phyloP scores from a whole-genome alignment of 2,888 invertebrate genomes.

The Andrena bucephala region DNA sequence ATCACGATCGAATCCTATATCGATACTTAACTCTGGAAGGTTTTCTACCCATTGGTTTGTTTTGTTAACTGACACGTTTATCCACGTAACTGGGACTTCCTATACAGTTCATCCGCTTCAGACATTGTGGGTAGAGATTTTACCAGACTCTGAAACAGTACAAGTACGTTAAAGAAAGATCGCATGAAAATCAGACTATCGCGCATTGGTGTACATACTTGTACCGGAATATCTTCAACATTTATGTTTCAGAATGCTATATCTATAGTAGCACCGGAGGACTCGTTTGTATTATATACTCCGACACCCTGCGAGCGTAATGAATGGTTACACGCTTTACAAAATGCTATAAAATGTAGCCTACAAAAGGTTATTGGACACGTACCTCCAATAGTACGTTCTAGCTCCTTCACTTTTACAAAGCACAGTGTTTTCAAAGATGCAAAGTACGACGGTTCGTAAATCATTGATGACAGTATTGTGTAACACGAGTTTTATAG shows the following conservation, averaged over 20 bases:
- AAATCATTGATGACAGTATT: conserved; percentile 36
- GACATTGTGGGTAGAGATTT: conserved; percentile 92
- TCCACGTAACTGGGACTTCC: conserved; percentile 90
- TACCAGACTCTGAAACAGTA: conserved; percentile 88
- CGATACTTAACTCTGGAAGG: conserved; percentile 89
- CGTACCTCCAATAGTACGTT: conserved; percentile 90
- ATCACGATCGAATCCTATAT: conserved; percentile 90
- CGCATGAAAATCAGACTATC: background rate
- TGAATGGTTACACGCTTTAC: conserved; percentile 92
- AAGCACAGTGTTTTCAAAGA: conserved; percentile 91
- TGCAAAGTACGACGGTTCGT: conserved; percentile 90
- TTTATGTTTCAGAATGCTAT: conserved; percentile 86
- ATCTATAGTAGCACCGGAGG: conserved; percentile 92
- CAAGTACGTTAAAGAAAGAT: conserved; percentile 83
- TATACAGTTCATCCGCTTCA: conserved; percentile 89
- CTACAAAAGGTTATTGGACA: conserved; percentile 88
- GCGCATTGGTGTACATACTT: background rate
- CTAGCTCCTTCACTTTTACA: conserved; percentile 90
- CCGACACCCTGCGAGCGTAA: conserved; percentile 90
- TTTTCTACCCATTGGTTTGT: conserved; percentile 93
- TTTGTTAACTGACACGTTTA: conserved; percentile 92
- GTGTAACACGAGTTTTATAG: conserved; percentile 1
- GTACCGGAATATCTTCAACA: conserved; percentile 6
- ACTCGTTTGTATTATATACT: conserved; percentile 89
- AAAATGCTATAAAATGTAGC: conserved; percentile 89